Evolutionary conservation across 2,113 vertebrate genomes (phyloP).

Genomic region (Gymnorhina tibicen): DNA sequence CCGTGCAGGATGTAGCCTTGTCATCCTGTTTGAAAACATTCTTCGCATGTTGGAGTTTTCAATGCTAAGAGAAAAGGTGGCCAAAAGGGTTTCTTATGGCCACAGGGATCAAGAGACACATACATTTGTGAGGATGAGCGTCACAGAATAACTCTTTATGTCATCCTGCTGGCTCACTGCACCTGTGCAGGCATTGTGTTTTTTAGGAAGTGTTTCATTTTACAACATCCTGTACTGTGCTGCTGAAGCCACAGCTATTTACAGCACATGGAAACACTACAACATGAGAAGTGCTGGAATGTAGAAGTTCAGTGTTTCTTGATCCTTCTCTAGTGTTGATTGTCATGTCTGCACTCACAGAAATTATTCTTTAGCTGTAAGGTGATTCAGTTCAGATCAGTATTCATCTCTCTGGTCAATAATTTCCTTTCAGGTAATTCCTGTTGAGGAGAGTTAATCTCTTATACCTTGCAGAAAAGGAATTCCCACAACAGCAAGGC

Average conservation of each 20-base stretch:
- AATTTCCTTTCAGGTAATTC: not conserved
- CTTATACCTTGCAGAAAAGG: not conserved
- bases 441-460: not conserved
- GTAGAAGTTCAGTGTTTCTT: not conserved
- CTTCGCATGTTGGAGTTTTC: not conserved
- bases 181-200: constrained; percentile 59
- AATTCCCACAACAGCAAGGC: not conserved
- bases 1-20: not conserved
- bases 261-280: not conserved
- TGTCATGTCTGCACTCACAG: not conserved
- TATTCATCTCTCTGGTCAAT: not conserved
- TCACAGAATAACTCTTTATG: constrained; percentile 6
- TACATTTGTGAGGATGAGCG: constrained; percentile 22
- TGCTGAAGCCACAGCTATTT: constrained; percentile 29
- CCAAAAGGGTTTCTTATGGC: constrained; percentile 5
- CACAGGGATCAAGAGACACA: not conserved
- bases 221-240: constrained; percentile 41
- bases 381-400: not conserved
- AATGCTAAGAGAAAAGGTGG: not conserved
- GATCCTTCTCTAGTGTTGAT: not conserved
- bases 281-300: not conserved
- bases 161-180: constrained; percentile 31
- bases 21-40: constrained; percentile 55
- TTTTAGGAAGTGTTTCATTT: constrained; percentile 44
- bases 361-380: not conserved